These are phyloP conservation scores for Hydraecia micacea DNA, from an alignment of 2,888 invertebrate genomes.

Conservation along the genomic window DNA sequence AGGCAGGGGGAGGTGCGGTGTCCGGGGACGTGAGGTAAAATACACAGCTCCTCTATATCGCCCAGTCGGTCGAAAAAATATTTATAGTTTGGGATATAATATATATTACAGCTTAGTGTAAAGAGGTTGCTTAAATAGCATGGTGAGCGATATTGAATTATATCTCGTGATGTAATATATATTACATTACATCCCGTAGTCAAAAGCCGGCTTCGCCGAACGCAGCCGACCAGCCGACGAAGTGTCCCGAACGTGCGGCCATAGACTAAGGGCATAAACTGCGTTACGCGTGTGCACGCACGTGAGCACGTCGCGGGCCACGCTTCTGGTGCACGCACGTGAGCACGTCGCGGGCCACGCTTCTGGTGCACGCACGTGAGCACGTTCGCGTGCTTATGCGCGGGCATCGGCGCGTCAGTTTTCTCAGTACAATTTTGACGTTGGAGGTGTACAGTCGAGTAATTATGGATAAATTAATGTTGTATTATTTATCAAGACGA, in stretches of 20 bases:
- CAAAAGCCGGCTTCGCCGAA: too few species aligned
- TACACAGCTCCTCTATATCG: not conserved
- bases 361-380: slow-evolving; percentile 50
- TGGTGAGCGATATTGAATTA: too few species aligned
- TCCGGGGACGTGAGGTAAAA: slow-evolving; percentile 1
- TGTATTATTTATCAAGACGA: slow-evolving; percentile 60
- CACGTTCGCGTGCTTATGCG: slow-evolving; percentile 46
- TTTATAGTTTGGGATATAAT: not conserved
- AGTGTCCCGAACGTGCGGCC: too few species aligned
- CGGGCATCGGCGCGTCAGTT: slow-evolving; percentile 58
- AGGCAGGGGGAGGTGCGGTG: not conserved
- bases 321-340: slow-evolving; percentile 53
- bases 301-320: slow-evolving; percentile 46
- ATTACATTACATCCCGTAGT: too few species aligned
- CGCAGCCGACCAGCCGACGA: too few species aligned
- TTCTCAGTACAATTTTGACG: slow-evolving; percentile 56
- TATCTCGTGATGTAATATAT: too few species aligned
- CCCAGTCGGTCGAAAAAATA: not conserved
- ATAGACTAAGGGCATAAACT: too few species aligned
- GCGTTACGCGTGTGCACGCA: slow-evolving; percentile 36
- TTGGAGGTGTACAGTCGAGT: slow-evolving; percentile 60
- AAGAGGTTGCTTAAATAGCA: too few species aligned
- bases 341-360: slow-evolving; percentile 43
- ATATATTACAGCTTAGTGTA: not conserved
- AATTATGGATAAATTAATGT: slow-evolving; percentile 62